phyloP scores from a whole-genome alignment of 2,888 invertebrate genomes.

The Incurvaria masculella region DNA sequence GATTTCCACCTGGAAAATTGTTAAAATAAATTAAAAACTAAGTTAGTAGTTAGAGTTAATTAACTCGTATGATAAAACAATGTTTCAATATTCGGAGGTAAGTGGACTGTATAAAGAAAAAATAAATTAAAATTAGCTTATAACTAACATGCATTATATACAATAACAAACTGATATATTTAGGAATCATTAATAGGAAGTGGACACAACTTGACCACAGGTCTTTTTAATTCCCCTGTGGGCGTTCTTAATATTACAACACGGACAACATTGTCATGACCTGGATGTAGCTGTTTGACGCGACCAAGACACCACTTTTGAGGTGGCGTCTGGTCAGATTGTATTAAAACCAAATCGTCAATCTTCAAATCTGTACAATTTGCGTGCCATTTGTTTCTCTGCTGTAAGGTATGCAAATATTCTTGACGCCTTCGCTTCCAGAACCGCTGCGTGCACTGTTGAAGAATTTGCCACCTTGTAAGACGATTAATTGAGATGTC shows the following conservation, averaged over 20 bases:
- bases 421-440: constrained; percentile 15
- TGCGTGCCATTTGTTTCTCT: constrained; percentile 12
- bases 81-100: too few species aligned
- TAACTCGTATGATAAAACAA: too few species aligned
- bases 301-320: constrained; percentile 9
- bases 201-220: constrained; percentile 7
- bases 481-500: constrained; percentile 5
- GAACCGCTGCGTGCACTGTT: constrained; percentile 12
- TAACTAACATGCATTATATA: too few species aligned
- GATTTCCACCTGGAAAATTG: too few species aligned
- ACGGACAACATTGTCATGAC: constrained; percentile 9
- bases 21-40: too few species aligned
- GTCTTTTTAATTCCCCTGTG: constrained; percentile 2
- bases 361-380: constrained; percentile 1
- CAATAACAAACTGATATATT: too few species aligned
- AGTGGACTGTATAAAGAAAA: too few species aligned
- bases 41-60: too few species aligned
- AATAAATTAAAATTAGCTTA: too few species aligned
- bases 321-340: constrained; percentile 2
- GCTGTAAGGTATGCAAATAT: constrained; percentile 16
- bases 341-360: constrained; percentile 7
- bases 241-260: constrained; percentile 10
- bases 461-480: constrained; percentile 13
- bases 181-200: too few species aligned
- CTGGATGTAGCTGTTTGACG: constrained; percentile 10